Evolutionary conservation across 2,888 invertebrate genomes (phyloP).

Genomic region (Stegophylla sp.): DNA sequence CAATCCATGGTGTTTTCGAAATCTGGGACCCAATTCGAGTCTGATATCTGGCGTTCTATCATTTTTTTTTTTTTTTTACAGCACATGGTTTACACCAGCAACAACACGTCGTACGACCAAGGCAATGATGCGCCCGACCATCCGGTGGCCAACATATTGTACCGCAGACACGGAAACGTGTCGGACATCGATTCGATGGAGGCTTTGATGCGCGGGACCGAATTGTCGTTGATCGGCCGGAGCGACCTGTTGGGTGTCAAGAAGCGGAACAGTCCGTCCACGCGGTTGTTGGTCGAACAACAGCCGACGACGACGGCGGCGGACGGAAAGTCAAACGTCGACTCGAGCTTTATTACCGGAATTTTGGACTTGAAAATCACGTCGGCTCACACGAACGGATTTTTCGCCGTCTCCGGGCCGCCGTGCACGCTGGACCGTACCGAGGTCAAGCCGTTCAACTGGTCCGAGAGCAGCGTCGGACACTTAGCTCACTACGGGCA

Average conservation of each 20-base stretch:
- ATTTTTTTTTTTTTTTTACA: too few relatives aligned
- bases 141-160: constrained; percentile 69
- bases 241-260: constrained; percentile 66
- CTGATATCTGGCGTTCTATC: too few relatives aligned
- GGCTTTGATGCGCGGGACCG: constrained; percentile 68
- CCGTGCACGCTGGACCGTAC: constrained; percentile 62
- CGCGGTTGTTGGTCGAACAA: constrained; percentile 15
- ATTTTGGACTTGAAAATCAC: constrained; percentile 62
- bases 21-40: too few relatives aligned
- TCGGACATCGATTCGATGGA: constrained; percentile 69
- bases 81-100: constrained; percentile 36
- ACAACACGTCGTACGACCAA: not conserved
- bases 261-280: too few relatives aligned
- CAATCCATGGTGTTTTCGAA: too few relatives aligned
- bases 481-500: constrained; percentile 74
- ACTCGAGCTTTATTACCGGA: constrained; percentile 61
- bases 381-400: constrained; percentile 63
- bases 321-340: constrained; percentile 50
- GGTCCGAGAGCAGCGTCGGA: constrained; percentile 75
- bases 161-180: constrained; percentile 69
- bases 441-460: constrained; percentile 71
- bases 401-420: constrained; percentile 65
- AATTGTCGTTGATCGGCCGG: constrained; percentile 70
- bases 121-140: constrained; percentile 65
- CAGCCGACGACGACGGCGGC: not conserved